Evolutionary conservation across 2,797 vertebrate genomes (phyloP).

Genomic region (Alca torda): DNA sequence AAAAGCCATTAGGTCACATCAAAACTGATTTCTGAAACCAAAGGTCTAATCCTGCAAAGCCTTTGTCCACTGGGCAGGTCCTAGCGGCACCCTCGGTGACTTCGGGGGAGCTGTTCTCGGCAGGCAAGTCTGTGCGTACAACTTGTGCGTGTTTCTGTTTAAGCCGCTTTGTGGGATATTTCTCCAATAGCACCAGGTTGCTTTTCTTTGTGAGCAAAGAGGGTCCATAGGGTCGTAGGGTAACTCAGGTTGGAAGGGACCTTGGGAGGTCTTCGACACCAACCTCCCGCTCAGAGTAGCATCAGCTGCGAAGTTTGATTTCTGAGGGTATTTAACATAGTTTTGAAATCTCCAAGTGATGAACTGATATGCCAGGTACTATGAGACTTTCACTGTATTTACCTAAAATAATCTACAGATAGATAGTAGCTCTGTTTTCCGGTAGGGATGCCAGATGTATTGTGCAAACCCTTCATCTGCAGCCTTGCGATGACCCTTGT

Average conservation of each 20-base stretch:
- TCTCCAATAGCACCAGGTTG: background rate
- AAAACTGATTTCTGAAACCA: background rate
- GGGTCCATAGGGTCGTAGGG: rapidly evolving
- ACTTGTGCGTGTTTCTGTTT: rapidly evolving
- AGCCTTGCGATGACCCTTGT: rapidly evolving
- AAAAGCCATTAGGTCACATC: slow-evolving; percentile 37
- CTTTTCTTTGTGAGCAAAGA: background rate
- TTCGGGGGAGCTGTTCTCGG: background rate
- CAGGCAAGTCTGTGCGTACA: background rate
- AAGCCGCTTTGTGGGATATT: background rate
- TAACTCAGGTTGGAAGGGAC: background rate
- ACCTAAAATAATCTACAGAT: background rate
- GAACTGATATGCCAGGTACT: rapidly evolving
- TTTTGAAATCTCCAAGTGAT: no score
- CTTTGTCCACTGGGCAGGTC: background rate
- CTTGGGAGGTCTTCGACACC: rapidly evolving
- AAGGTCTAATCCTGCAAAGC: background rate
- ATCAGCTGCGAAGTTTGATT: background rate
- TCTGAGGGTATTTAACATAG: background rate
- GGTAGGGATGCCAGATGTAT: rapidly evolving
- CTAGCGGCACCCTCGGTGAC: background rate
- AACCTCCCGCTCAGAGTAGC: background rate
- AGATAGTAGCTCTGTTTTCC: rapidly evolving
- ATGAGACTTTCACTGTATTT: rapidly evolving
- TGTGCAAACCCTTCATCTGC: rapidly evolving